A percentile compares a stretch with the other conserved stretches of the same genome.
These are phyloP conservation scores for Pheosia gnoma DNA, from an alignment of 2,888 invertebrate genomes.

Conservation along the genomic window DNA sequence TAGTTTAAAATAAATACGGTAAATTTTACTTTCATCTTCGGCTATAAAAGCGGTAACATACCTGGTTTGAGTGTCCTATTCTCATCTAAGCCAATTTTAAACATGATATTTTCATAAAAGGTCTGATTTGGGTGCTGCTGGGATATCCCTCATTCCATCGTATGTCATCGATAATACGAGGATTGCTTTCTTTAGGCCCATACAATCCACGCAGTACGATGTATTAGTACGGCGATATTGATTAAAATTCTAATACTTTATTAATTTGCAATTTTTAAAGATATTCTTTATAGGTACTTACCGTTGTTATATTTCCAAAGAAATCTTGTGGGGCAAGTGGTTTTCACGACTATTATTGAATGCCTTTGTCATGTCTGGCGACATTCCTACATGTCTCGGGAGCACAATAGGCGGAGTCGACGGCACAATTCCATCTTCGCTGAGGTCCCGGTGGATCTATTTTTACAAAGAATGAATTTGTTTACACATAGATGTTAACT, in stretches of 20 bases:
- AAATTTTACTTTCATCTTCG: neutral
- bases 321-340: slow-evolving; percentile 37
- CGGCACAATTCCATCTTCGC: slow-evolving; percentile 3
- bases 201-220: no score
- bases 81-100: no score
- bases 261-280: neutral
- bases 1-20: neutral
- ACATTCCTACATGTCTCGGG: slow-evolving; percentile 6
- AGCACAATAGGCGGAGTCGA: slow-evolving; percentile 6
- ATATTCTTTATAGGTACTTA: neutral
- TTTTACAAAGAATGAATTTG: slow-evolving; percentile 1
- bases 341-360: slow-evolving; percentile 43
- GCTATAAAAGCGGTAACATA: neutral
- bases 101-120: no score
- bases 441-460: neutral
- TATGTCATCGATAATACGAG: no score
- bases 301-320: slow-evolving; percentile 9
- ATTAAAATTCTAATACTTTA: no score
- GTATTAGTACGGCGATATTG: no score
- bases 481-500: neutral
- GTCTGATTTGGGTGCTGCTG: no score
- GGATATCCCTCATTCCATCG: no score
- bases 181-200: no score
- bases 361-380: slow-evolving; percentile 47
- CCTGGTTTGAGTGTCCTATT: no score